phyloP scores from a whole-genome alignment of 2,113 vertebrate species.

The Neoarius graeffei region DNA sequence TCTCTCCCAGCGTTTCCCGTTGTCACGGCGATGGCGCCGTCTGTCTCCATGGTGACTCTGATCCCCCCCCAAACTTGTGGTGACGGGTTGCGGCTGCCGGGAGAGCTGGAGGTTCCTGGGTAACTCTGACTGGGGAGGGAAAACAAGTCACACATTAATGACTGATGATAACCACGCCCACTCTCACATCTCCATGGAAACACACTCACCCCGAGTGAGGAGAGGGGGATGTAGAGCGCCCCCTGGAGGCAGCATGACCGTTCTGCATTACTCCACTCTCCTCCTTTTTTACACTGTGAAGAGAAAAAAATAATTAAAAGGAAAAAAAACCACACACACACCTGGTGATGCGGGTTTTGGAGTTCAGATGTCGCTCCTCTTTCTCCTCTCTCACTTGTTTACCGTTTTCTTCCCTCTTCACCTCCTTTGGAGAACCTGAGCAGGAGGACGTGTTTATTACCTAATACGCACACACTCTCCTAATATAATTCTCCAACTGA shows the following conservation, averaged over 20 bases:
- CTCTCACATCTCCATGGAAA: neutral
- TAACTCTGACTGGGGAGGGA: slow-evolving; percentile 67
- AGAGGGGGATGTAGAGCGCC: slow-evolving; percentile 68
- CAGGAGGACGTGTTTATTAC: neutral
- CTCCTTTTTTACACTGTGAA: slow-evolving; percentile 85
- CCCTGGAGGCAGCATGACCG: slow-evolving; percentile 84
- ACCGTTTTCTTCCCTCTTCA: slow-evolving; percentile 85
- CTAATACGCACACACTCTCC: slow-evolving; percentile 35
- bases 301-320: too few species aligned
- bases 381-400: slow-evolving; percentile 80
- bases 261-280: slow-evolving; percentile 75
- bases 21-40: slow-evolving; percentile 68
- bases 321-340: slow-evolving; percentile 57
- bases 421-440: slow-evolving; percentile 84
- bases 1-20: slow-evolving; percentile 76
- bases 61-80: too few species aligned
- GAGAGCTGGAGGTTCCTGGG: slow-evolving; percentile 93
- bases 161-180: neutral
- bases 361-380: slow-evolving; percentile 84
- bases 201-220: slow-evolving; percentile 86
- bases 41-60: too few species aligned
- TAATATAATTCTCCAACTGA: slow-evolving; percentile 79
- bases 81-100: slow-evolving; percentile 86
- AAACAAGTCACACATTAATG: neutral
- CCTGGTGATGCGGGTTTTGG: slow-evolving; percentile 87